These are phyloP conservation scores for Hemiscyllium ocellatum DNA, from an alignment of 2,113 vertebrate species.

Conservation along the genomic window DNA sequence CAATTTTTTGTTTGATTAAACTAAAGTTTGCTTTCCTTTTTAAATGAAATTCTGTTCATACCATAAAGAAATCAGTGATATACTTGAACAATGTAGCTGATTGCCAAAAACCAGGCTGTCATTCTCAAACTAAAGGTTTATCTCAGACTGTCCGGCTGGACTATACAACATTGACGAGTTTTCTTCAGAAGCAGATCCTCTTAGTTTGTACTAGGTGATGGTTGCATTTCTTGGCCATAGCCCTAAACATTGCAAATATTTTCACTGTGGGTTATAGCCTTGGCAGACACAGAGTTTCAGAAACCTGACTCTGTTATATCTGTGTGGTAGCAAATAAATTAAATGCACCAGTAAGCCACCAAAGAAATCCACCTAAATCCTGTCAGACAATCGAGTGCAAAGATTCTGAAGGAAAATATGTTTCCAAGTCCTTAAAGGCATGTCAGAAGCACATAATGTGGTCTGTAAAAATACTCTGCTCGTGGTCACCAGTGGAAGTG, in stretches of 20 bases:
- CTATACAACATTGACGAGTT: not conserved
- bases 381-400: not conserved
- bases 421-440: no score
- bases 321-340: not conserved
- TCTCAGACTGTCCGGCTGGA: not conserved
- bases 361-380: not conserved
- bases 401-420: slow-evolving; percentile 4
- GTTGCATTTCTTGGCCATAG: slow-evolving; percentile 4
- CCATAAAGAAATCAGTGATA: not conserved
- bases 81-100: not conserved
- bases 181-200: not conserved
- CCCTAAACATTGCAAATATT: not conserved
- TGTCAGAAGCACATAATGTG: no score
- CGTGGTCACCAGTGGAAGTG: no score
- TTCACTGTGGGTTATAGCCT: slow-evolving; percentile 10
- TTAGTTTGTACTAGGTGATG: not conserved
- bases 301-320: slow-evolving; percentile 6
- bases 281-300: not conserved
- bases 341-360: not conserved
- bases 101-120: not conserved
- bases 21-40: not conserved
- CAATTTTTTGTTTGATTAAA: not conserved
- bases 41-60: not conserved
- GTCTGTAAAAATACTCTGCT: no score
- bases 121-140: not conserved